Conservation (phyloP, 2,888 invertebrate species). For the Diaperis boleti region DNA sequence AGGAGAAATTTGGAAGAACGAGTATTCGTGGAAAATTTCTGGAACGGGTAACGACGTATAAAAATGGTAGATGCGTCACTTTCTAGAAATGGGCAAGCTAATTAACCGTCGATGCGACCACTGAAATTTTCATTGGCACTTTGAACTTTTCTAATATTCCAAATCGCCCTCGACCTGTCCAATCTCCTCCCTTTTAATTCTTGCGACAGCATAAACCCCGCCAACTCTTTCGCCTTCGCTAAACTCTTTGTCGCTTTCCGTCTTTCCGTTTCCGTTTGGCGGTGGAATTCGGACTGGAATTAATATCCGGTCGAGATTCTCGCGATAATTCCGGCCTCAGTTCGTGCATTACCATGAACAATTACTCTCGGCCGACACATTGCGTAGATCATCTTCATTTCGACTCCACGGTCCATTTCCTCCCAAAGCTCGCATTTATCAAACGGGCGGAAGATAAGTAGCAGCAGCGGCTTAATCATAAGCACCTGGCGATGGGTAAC, state of each 20-base stretch:
- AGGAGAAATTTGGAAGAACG: no score
- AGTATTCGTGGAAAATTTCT: no score
- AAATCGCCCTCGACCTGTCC: not conserved
- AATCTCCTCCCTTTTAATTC: not conserved
- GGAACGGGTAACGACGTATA: no score
- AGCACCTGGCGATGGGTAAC: conserved; percentile 35
- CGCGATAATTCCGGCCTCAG: conserved; percentile 18
- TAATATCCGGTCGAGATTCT: conserved; percentile 24
- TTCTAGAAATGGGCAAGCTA: no score
- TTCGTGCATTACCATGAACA: conserved; percentile 20
- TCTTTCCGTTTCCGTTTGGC: not conserved
- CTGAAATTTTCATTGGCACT: no score
- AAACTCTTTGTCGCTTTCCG: not conserved
- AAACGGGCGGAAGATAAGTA: no score
- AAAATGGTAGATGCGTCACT: no score
- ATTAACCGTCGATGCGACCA: no score
- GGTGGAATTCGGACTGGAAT: conserved; percentile 4
- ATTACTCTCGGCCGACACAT: conserved; percentile 32
- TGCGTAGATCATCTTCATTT: conserved; percentile 35
- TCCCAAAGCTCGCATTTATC: conserved; percentile 35
- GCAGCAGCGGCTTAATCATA: conserved; percentile 33
- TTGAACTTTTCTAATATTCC: not conserved
- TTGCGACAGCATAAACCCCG: not conserved
- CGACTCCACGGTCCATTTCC: conserved; percentile 30
- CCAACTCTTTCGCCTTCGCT: not conserved